phyloP scores from a whole-genome alignment of 2,113 vertebrate genomes.

The Stercorarius parasiticus region DNA sequence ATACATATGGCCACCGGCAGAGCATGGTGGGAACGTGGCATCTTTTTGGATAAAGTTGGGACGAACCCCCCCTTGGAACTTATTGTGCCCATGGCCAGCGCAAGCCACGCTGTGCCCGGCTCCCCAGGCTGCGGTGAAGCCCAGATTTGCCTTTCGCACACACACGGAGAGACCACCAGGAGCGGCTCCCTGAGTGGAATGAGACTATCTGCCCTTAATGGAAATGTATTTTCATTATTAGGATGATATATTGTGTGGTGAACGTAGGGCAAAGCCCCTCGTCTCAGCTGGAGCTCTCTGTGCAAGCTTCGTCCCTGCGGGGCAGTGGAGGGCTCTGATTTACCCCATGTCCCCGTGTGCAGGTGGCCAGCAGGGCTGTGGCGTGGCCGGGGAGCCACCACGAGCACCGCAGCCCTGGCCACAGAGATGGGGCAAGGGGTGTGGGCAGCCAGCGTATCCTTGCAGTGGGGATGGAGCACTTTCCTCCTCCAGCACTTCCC shows the following conservation, averaged over 20 bases:
- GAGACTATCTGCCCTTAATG: neutral
- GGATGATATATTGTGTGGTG: neutral
- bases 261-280: neutral
- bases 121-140: neutral
- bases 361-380: rapidly evolving
- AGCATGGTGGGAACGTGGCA: rapidly evolving
- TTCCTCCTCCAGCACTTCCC: neutral
- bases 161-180: rapidly evolving
- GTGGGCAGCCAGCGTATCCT: neutral
- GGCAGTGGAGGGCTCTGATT: neutral
- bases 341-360: rapidly evolving
- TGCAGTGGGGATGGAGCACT: neutral
- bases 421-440: rapidly evolving
- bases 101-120: neutral
- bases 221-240: neutral
- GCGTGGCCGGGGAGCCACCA: rapidly evolving
- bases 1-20: rapidly evolving
- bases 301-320: neutral
- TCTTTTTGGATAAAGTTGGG: neutral
- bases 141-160: neutral
- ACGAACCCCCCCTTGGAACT: neutral
- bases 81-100: rapidly evolving
- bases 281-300: neutral
- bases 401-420: neutral
- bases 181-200: rapidly evolving